These are phyloP conservation scores for Phengaris arion DNA, from an alignment of 2,888 invertebrate species.

Conservation along the genomic window DNA sequence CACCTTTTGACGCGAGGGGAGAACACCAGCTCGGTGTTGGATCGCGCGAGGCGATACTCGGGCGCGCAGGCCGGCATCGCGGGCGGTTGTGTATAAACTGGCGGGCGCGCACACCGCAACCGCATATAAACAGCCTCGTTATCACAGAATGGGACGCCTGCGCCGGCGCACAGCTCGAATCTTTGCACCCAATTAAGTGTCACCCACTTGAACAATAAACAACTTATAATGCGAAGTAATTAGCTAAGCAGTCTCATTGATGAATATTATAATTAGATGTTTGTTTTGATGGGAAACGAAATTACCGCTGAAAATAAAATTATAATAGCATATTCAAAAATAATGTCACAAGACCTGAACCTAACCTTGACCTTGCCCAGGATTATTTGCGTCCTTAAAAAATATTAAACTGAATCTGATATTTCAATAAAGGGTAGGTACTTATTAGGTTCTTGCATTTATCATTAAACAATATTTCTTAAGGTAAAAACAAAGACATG, in stretches of 20 bases:
- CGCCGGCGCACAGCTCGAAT: constrained; percentile 57
- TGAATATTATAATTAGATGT: not conserved
- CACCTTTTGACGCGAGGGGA: constrained; percentile 75
- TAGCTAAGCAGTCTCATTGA: constrained; percentile 23
- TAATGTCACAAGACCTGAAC: no score
- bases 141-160: constrained; percentile 52
- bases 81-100: constrained; percentile 48
- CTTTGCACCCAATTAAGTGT: constrained; percentile 76
- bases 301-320: not conserved
- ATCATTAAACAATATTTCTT: no score
- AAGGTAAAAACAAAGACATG: no score
- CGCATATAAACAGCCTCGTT: constrained; percentile 73
- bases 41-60: constrained; percentile 81
- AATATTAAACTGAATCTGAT: no score
- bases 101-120: constrained; percentile 59
- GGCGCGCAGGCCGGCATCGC: constrained; percentile 84
- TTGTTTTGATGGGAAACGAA: not conserved
- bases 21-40: constrained; percentile 75
- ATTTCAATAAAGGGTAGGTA: no score
- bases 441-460: no score
- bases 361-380: no score
- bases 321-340: no score
- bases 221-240: constrained; percentile 34
- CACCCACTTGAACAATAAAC: constrained; percentile 59
- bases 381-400: no score